Base-by-base conservation (phyloP, 2,888 invertebrate genomes). In the Lymantria dispar region DNA sequence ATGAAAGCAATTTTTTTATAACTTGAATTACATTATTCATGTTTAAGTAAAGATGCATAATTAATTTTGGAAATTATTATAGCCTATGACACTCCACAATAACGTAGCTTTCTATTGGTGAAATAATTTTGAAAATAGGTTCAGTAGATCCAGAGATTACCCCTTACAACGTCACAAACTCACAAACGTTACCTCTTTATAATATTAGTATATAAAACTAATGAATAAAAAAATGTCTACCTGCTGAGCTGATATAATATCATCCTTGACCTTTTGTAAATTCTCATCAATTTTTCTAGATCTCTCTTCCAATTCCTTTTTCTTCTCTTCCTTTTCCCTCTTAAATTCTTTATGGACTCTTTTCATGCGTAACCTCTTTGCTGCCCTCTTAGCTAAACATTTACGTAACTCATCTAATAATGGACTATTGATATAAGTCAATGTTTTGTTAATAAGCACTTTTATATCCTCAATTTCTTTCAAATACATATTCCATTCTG, bases 221-320 rank as follows among this genome's bases (percentile, higher is more conserved):
- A 3, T 22, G 5, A 22, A 43, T 43, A 29, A 8, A 14, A 45
- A 39, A 30, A n/a, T 15, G 22, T 44, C 33, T 29, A 93, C 94
- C 91, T 92, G 91, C 76, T 94, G 94, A 40, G 89, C 91, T 67
- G 92, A 92, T 49, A 92, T 89, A 39, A 94, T 93, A 50, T 93
- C 90, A 69, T 94, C 93, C 64, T 94, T 92, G 72, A 94, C 93
- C 53, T 92, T 92, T 58, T 93, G 92, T 54, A 95, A 83, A 91
- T 95, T 94, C 43, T 92, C 91, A 83, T 96, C 94, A 62, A 95
- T 94, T 58, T 93, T 87, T 48, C 92, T 84, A 52, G 95, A 93
- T 47, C 90, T 81, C 61, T 93, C 92, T 56, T 86, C 76, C 49
- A 89, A 78, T 40, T 82, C 79, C 55, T 85, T 87, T 0, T 72